phyloP scores from a whole-genome alignment of 2,888 invertebrate genomes.

The Dicroscelio sp. region DNA sequence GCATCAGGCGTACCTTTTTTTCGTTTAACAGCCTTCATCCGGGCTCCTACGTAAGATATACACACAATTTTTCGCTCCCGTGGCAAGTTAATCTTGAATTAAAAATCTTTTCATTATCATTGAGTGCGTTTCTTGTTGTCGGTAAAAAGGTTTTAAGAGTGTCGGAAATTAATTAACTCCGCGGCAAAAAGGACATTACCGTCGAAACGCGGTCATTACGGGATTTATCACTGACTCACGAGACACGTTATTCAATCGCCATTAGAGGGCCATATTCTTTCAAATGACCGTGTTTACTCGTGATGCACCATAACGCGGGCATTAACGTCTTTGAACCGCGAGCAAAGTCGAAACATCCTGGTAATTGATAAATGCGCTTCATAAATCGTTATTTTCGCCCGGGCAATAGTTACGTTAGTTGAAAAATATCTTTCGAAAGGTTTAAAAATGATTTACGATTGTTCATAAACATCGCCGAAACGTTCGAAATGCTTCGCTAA shows the following conservation, averaged over 20 bases:
- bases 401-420: constrained; percentile 15
- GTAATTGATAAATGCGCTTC: constrained; percentile 46
- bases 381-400: constrained; percentile 35
- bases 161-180: too few relatives aligned
- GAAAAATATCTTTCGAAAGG: constrained; percentile 23
- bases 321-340: constrained; percentile 34
- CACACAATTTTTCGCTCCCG: too few relatives aligned
- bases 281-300: constrained; percentile 56
- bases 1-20: too few relatives aligned
- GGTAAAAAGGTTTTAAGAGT: too few relatives aligned
- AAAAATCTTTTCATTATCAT: too few relatives aligned
- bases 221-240: constrained; percentile 56
- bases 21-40: too few relatives aligned
- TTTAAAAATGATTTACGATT: constrained; percentile 1
- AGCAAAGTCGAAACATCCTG: constrained; percentile 36
- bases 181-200: too few relatives aligned
- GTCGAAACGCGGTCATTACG: constrained; percentile 28
- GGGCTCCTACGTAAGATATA: too few relatives aligned
- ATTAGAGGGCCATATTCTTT: constrained; percentile 59
- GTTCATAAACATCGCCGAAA: too few relatives aligned
- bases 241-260: constrained; percentile 50
- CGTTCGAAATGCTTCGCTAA: too few relatives aligned
- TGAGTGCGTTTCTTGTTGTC: too few relatives aligned
- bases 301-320: constrained; percentile 18
- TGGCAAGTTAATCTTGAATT: too few relatives aligned